Percentiles rank a stretch among this genome's conserved stretches.
These are phyloP conservation scores for Protula sp. DNA, from an alignment of 2,888 invertebrate genomes.

Conservation along the genomic window DNA sequence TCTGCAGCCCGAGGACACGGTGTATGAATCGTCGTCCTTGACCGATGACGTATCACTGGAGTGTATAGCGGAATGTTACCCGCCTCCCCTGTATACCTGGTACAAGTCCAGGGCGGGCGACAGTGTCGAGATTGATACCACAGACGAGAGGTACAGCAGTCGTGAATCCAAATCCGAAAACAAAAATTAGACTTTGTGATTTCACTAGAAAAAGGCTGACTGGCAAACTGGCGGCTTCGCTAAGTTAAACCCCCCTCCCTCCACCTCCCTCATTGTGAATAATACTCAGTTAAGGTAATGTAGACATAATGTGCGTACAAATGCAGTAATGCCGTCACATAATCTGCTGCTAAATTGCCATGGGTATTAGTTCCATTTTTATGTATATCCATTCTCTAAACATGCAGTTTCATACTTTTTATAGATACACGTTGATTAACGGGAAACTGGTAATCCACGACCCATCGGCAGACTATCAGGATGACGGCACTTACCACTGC, in stretches of 20 bases:
- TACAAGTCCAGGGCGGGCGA: conserved; percentile 57
- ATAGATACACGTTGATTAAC: conserved; percentile 79
- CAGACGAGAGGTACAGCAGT: not conserved
- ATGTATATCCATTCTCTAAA: too few relatives aligned
- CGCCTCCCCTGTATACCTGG: conserved; percentile 85
- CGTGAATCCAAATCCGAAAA: too few relatives aligned
- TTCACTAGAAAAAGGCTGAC: too few relatives aligned
- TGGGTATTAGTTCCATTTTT: too few relatives aligned
- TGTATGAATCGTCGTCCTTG: conserved; percentile 61
- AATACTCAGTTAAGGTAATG: too few relatives aligned
- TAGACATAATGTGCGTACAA: too few relatives aligned
- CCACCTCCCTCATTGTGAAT: too few relatives aligned
- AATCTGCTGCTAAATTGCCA: too few relatives aligned
- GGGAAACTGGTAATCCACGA: conserved; percentile 83
- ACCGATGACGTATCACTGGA: conserved; percentile 20
- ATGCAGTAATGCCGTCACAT: too few relatives aligned
- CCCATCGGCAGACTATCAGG: conserved; percentile 73
- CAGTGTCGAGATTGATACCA: conserved; percentile 13
- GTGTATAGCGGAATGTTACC: conserved; percentile 66
- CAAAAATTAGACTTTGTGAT: too few relatives aligned
- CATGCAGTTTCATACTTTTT: not conserved
- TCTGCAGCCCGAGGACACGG: conserved; percentile 75
- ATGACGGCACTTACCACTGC: conserved; percentile 87
- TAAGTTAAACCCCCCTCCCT: too few relatives aligned
- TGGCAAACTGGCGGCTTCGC: too few relatives aligned